These are phyloP conservation scores for Danio albolineatus DNA, from an alignment of 2,797 vertebrate species.

Conservation along the genomic window DNA sequence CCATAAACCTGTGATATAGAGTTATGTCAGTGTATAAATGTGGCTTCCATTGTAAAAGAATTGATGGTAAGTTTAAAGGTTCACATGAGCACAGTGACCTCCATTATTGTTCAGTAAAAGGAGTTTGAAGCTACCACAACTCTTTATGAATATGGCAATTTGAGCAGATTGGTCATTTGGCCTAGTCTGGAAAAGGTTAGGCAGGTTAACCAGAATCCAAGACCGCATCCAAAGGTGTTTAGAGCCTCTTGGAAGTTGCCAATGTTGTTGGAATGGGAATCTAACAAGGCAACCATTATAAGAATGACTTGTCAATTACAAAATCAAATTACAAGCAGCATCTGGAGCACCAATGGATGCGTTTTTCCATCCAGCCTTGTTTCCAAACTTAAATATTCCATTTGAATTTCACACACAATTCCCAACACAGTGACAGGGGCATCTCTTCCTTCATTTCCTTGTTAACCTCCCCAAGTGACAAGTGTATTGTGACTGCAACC, in stretches of 20 bases:
- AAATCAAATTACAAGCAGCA: not conserved
- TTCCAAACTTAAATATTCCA: slow-evolving; percentile 26
- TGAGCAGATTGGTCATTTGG: slow-evolving; percentile 26
- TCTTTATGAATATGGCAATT: slow-evolving; percentile 25
- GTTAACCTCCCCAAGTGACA: slow-evolving; percentile 38
- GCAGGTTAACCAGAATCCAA: slow-evolving; percentile 39
- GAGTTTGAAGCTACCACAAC: not conserved
- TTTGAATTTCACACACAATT: not conserved
- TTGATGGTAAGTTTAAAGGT: slow-evolving; percentile 18
- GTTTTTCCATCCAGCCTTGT: not conserved
- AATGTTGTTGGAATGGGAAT: not conserved
- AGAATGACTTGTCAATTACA: not conserved
- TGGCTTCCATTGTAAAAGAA: not conserved
- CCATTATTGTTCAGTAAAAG: slow-evolving; percentile 26
- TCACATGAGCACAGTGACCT: slow-evolving; percentile 18
- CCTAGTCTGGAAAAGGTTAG: slow-evolving; percentile 6
- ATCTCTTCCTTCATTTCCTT: slow-evolving; percentile 38
- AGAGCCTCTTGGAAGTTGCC: not conserved
- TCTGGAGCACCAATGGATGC: not conserved
- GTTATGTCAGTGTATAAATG: slow-evolving; percentile 9
- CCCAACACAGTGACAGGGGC: not conserved
- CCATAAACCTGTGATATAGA: slow-evolving; percentile 1
- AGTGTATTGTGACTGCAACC: slow-evolving; percentile 36
- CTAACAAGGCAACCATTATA: not conserved
- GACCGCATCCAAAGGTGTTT: slow-evolving; percentile 4